These are phyloP conservation scores for Carollia perspicillata DNA, from an alignment of 2,113 vertebrate genomes.

Conservation along the genomic window DNA sequence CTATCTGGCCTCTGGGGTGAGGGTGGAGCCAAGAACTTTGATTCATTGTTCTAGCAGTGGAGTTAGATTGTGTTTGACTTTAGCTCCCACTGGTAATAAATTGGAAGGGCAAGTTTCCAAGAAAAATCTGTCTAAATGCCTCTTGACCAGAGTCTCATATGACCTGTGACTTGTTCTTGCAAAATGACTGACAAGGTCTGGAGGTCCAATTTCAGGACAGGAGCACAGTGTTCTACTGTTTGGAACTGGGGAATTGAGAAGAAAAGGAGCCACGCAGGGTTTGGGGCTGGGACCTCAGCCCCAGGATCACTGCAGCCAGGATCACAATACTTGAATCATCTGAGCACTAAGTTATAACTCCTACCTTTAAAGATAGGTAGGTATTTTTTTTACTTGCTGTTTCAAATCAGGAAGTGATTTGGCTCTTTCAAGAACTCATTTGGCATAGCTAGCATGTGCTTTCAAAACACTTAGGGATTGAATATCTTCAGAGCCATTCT, in stretches of 20 bases:
- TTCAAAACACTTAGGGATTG: slow-evolving; percentile 59
- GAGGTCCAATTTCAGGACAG: background rate
- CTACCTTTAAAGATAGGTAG: background rate
- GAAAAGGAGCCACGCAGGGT: background rate
- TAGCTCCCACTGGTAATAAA: background rate
- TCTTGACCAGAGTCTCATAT: background rate
- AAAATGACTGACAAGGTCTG: background rate
- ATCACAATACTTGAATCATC: slow-evolving; percentile 1
- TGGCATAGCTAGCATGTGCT: slow-evolving; percentile 46
- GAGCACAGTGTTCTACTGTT: background rate
- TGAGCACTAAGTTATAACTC: background rate
- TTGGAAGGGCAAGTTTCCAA: background rate
- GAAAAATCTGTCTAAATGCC: background rate
- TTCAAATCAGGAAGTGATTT: slow-evolving; percentile 59
- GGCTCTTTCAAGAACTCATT: slow-evolving; percentile 41
- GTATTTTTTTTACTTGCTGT: background rate
- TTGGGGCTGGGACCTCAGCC: background rate
- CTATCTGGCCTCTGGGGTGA: background rate
- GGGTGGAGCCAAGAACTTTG: background rate
- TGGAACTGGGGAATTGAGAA: background rate
- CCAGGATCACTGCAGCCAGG: background rate
- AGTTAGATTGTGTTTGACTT: slow-evolving; percentile 15
- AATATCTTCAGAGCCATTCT: slow-evolving; percentile 45
- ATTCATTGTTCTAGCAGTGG: background rate
- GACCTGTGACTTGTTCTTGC: background rate